Evolutionary conservation across 2,888 invertebrate genomes (phyloP).

Genomic region (Lasius fuliginosus): DNA sequence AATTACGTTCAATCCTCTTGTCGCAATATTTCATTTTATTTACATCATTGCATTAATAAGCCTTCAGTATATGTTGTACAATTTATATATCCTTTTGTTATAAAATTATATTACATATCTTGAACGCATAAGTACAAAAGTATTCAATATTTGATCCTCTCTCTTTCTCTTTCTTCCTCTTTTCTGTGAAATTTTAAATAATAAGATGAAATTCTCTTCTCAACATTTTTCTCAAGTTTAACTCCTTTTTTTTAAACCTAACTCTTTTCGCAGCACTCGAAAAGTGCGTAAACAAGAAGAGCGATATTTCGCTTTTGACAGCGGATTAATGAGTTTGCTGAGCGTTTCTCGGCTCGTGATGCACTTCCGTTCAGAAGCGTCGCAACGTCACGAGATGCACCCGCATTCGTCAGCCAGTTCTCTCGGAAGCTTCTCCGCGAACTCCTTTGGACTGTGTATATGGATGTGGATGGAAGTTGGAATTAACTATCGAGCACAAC

Average conservation of each 20-base stretch:
- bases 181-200: background rate
- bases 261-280: background rate
- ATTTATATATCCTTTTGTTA: background rate
- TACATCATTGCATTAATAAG: background rate
- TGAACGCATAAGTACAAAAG: background rate
- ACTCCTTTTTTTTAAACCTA: background rate
- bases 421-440: slow-evolving; percentile 5
- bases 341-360: background rate
- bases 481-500: slow-evolving; percentile 27
- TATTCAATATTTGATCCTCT: background rate
- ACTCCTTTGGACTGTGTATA: slow-evolving; percentile 19
- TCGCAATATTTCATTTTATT: background rate
- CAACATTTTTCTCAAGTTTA: background rate
- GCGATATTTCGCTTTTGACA: slow-evolving; percentile 31
- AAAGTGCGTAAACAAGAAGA: background rate
- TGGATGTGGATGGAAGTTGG: slow-evolving; percentile 22
- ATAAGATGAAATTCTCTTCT: background rate
- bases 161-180: background rate
- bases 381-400: background rate
- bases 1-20: background rate
- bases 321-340: background rate
- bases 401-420: slow-evolving; percentile 11
- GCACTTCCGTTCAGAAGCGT: background rate
- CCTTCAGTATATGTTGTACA: background rate
- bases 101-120: background rate